Conservation (phyloP, 1,140 invertebrate genomes). For the Anadara kagoshimensis region DNA sequence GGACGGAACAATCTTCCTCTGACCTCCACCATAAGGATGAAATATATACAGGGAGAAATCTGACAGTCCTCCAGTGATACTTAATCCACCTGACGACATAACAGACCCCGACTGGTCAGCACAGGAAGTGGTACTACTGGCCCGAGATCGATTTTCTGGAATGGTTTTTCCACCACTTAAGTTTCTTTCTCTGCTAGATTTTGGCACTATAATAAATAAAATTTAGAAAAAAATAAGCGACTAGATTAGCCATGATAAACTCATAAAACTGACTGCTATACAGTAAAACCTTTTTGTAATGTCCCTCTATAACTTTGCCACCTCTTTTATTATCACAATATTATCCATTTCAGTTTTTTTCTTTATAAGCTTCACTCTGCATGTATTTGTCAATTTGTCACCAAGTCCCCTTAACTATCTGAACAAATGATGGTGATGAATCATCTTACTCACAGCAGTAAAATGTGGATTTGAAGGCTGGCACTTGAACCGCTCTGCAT, state of each 20-base stretch:
- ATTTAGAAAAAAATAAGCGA: background rate
- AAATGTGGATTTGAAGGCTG: too few relatives aligned
- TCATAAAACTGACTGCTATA: too few relatives aligned
- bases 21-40: constrained; percentile 89
- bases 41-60: constrained; percentile 99
- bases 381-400: too few relatives aligned
- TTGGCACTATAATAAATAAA: background rate
- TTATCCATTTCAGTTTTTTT: too few relatives aligned
- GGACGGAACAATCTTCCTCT: constrained; percentile 47
- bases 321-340: too few relatives aligned
- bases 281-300: too few relatives aligned
- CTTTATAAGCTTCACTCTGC: too few relatives aligned
- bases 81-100: constrained; percentile 84
- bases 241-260: background rate
- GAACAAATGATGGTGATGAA: too few relatives aligned
- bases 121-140: constrained; percentile 49
- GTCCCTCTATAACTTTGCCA: too few relatives aligned
- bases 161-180: constrained; percentile 43
- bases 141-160: constrained; percentile 27
- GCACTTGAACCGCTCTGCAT: too few relatives aligned
- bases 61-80: constrained; percentile 94
- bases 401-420: too few relatives aligned
- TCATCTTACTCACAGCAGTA: too few relatives aligned
- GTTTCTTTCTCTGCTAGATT: constrained; percentile 39
- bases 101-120: constrained; percentile 29